Evolutionary conservation across 2,113 vertebrate genomes (phyloP).

Genomic region (Istiophorus platypterus): DNA sequence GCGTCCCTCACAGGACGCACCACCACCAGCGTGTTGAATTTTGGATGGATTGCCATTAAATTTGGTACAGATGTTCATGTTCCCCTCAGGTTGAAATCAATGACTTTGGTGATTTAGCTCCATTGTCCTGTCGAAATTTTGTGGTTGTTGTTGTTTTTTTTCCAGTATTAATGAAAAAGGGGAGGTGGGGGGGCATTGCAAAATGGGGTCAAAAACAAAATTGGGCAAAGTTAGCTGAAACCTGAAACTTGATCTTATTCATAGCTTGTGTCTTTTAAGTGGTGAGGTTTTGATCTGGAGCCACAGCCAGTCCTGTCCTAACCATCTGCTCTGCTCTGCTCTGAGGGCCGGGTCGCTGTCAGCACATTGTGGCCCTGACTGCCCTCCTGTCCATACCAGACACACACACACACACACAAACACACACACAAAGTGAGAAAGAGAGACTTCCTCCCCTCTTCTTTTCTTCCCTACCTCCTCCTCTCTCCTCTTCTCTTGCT

Average conservation of each 20-base stretch:
- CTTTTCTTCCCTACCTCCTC: slow-evolving; percentile 1
- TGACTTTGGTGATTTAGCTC: background rate
- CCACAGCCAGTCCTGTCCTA: slow-evolving; percentile 56
- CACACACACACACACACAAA: slow-evolving; percentile 31
- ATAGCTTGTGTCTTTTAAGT: slow-evolving; percentile 44
- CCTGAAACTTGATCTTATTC: slow-evolving; percentile 40
- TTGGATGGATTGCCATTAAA: background rate
- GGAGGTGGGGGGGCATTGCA: too few species aligned
- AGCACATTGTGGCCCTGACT: slow-evolving; percentile 64
- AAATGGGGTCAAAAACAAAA: background rate
- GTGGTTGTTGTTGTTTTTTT: too few species aligned
- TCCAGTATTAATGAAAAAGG: background rate
- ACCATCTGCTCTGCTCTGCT: slow-evolving; percentile 81
- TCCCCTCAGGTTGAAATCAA: background rate
- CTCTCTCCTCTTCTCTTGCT: slow-evolving; percentile 46
- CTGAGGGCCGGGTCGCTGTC: slow-evolving; percentile 62
- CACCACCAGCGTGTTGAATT: background rate
- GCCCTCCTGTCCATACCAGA: slow-evolving; percentile 35
- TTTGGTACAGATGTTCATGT: too few species aligned
- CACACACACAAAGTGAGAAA: background rate
- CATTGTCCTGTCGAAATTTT: background rate
- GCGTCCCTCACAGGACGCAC: too few species aligned
- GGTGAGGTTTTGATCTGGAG: slow-evolving; percentile 60
- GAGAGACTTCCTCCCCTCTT: slow-evolving; percentile 11
- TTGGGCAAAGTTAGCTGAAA: slow-evolving; percentile 30